Conservation (phyloP, 2,888 invertebrate species). For the Drosophila mulleri region DNA sequence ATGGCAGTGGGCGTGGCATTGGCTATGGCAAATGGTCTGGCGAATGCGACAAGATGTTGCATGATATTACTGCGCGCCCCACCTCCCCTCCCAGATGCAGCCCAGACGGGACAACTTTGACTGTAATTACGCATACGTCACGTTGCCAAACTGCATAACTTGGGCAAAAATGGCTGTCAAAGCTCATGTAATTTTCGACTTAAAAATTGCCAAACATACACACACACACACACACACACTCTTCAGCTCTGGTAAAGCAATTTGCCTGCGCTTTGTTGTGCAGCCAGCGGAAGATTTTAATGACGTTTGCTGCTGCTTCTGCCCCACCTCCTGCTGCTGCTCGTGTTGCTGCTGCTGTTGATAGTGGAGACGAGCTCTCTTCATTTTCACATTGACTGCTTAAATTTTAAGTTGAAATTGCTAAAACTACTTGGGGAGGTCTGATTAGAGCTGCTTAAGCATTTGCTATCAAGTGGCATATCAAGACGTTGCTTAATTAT, state of each 20-base stretch:
- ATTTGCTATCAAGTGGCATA: too few relatives aligned
- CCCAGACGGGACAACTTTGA: constrained; percentile 9
- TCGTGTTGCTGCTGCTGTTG: constrained; percentile 8
- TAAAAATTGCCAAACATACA: constrained; percentile 35
- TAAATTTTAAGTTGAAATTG: neutral
- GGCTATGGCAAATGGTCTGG: constrained; percentile 1
- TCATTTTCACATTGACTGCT: constrained; percentile 42
- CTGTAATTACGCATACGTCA: constrained; percentile 66
- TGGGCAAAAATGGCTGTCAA: constrained; percentile 48
- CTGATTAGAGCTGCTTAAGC: neutral
- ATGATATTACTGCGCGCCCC: constrained; percentile 19
- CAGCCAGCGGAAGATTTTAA: constrained; percentile 75
- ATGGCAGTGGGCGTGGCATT: constrained; percentile 3
- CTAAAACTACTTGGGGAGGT: neutral
- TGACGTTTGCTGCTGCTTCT: constrained; percentile 49
- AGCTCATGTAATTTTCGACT: constrained; percentile 31
- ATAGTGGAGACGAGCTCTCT: constrained; percentile 36
- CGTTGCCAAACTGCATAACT: constrained; percentile 58
- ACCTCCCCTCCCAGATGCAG: too few relatives aligned
- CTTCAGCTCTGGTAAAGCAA: constrained; percentile 52
- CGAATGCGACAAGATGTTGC: constrained; percentile 36
- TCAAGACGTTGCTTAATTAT: neutral
- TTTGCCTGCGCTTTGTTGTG: constrained; percentile 73
- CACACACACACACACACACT: neutral
- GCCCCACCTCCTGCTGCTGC: neutral